Conservation (phyloP, 2,113 vertebrate species). For the Columbina picui region DNA sequence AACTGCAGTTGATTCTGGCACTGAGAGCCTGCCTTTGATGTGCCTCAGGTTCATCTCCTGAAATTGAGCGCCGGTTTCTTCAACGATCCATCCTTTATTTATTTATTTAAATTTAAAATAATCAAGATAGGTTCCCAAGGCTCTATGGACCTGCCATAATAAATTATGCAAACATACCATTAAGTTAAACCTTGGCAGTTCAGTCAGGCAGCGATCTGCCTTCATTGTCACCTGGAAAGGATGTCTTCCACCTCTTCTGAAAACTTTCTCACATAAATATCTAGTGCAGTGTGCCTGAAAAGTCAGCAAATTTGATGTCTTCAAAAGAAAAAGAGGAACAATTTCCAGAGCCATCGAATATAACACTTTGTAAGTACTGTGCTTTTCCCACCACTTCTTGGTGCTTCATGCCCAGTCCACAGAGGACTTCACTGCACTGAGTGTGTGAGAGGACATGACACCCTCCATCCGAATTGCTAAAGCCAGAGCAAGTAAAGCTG, state of each 20-base stretch:
- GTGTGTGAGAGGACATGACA: background rate
- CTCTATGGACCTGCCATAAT: background rate
- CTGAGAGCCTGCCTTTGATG: background rate
- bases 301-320: background rate
- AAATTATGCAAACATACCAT: conserved; percentile 16
- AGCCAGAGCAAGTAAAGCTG: background rate
- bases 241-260: background rate
- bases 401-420: background rate
- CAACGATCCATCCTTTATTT: background rate
- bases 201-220: background rate
- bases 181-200: background rate
- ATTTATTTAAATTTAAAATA: conserved; percentile 34
- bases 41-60: conserved; percentile 1
- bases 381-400: background rate
- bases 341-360: background rate
- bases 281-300: background rate
- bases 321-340: background rate
- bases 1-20: conserved; percentile 27
- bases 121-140: background rate
- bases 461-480: background rate
- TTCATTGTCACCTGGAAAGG: background rate
- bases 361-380: background rate
- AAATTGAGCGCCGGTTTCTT: background rate
- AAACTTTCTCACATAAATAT: background rate
- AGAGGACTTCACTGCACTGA: background rate